phyloP scores from a whole-genome alignment of 92 coral and sea anemone genomes.

The Zoanthus sansibaricus region DNA sequence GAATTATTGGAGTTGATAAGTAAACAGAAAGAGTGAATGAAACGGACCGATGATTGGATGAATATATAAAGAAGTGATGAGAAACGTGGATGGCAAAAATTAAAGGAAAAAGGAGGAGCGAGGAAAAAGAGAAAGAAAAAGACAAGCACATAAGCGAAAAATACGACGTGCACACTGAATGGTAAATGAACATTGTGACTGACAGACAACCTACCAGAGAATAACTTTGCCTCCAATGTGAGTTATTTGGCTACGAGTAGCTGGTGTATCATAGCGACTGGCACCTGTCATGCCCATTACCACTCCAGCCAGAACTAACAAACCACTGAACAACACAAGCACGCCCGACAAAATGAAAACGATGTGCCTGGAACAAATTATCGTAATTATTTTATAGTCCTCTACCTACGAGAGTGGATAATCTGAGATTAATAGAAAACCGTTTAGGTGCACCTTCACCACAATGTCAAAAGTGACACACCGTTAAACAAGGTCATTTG shows the following conservation, averaged over 20 bases:
- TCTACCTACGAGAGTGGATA: background rate
- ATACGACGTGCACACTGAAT: background rate
- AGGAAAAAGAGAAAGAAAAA: background rate
- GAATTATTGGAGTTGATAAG: too few relatives aligned
- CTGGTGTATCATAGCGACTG: slow-evolving; percentile 25
- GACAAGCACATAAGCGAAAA: background rate
- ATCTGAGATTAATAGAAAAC: too few relatives aligned
- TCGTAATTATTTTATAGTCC: background rate
- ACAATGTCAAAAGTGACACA: too few relatives aligned
- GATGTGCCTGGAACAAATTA: slow-evolving; percentile 11
- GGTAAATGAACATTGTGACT: background rate
- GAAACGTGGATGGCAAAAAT: background rate
- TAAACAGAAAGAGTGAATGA: background rate
- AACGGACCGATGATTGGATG: background rate
- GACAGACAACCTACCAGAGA: slow-evolving; percentile 18
- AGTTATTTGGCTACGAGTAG: slow-evolving; percentile 34
- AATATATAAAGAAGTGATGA: too few relatives aligned
- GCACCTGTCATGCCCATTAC: slow-evolving; percentile 26
- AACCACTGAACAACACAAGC: slow-evolving; percentile 26
- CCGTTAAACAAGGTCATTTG: too few relatives aligned
- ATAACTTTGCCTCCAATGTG: slow-evolving; percentile 22
- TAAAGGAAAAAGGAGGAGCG: background rate
- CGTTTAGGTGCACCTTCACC: too few relatives aligned
- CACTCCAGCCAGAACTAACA: slow-evolving; percentile 18
- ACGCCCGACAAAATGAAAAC: slow-evolving; percentile 14